Percentiles rank a stretch among this genome's conserved stretches.
Evolutionary conservation across 2,113 vertebrate species (phyloP).

Genomic region (Labeo rohita): DNA sequence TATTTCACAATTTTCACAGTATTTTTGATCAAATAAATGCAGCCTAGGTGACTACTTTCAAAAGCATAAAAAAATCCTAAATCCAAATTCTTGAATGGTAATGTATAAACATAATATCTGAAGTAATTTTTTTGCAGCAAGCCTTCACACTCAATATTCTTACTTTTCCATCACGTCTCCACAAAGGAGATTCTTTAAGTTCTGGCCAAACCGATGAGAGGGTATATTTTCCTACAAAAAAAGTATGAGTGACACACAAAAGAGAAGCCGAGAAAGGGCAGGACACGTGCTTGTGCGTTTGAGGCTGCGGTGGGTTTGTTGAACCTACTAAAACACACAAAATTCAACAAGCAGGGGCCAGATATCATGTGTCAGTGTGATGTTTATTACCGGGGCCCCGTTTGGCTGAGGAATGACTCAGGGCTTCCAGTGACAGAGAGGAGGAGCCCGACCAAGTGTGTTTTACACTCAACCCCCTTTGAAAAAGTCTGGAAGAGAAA

Average conservation of each 20-base stretch:
- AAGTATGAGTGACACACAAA: conserved; percentile 55
- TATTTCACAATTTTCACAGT: neutral
- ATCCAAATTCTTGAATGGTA: too few relatives aligned
- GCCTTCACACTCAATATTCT: neutral
- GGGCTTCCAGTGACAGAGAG: conserved; percentile 43
- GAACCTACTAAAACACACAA: conserved; percentile 72
- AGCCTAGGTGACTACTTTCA: too few relatives aligned
- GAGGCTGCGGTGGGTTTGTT: conserved; percentile 68
- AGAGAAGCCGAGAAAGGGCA: conserved; percentile 50
- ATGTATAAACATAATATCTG: too few relatives aligned
- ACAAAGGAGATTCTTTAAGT: neutral
- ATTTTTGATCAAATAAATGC: neutral
- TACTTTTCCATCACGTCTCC: neutral
- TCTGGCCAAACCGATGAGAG: neutral
- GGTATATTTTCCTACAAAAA: neutral
- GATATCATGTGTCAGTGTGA: conserved; percentile 73
- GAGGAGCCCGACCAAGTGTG: conserved; percentile 68
- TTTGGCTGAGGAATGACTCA: conserved; percentile 65
- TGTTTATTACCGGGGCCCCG: conserved; percentile 69
- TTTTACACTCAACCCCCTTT: conserved; percentile 58
- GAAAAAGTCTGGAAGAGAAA: conserved; percentile 23
- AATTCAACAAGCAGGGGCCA: conserved; percentile 76
- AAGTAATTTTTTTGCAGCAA: neutral
- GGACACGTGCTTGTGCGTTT: conserved; percentile 62
- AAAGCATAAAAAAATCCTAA: too few relatives aligned